Percentiles rank a stretch among this genome's conserved stretches.
These are phyloP conservation scores for Arion vulgaris DNA, from an alignment of 1,140 invertebrate genomes.

Conservation along the genomic window DNA sequence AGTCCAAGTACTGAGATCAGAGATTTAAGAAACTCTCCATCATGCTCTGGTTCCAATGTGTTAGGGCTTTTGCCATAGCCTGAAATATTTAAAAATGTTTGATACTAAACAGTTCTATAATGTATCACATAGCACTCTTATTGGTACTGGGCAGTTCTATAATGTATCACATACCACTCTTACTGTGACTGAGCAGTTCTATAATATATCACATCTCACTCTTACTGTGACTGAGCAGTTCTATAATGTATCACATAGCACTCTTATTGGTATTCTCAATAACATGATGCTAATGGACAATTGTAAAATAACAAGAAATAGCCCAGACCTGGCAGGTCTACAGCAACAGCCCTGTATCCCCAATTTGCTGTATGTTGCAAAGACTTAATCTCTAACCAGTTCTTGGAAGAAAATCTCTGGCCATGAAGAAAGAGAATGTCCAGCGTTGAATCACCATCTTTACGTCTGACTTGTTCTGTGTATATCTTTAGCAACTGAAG, in stretches of 20 bases:
- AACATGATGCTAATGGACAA: no score
- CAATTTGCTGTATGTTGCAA: constrained; percentile 68
- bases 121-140: no score
- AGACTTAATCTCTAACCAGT: constrained; percentile 71
- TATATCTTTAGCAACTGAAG: constrained; percentile 13
- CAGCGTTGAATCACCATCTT: constrained; percentile 25
- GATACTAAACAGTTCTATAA: no score
- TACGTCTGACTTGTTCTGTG: background rate
- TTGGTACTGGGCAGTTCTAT: no score
- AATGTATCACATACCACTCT: no score
- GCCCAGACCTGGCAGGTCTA: constrained; percentile 75
- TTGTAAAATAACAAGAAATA: no score
- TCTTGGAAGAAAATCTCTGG: constrained; percentile 69
- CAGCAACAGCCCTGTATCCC: constrained; percentile 70
- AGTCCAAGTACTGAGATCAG: constrained; percentile 58
- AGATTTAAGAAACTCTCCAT: constrained; percentile 60
- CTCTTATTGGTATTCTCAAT: no score
- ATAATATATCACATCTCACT: no score
- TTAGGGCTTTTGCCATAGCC: constrained; percentile 67
- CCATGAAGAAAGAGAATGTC: constrained; percentile 73
- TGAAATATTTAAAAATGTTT: constrained; percentile 44
- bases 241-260: no score
- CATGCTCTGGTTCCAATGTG: constrained; percentile 33
- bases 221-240: no score
- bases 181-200: no score